Evolutionary conservation across 1,140 invertebrate genomes (phyloP), one percentile per base, ranked within the genome.

Genomic region (Papilio xuthus): DNA sequence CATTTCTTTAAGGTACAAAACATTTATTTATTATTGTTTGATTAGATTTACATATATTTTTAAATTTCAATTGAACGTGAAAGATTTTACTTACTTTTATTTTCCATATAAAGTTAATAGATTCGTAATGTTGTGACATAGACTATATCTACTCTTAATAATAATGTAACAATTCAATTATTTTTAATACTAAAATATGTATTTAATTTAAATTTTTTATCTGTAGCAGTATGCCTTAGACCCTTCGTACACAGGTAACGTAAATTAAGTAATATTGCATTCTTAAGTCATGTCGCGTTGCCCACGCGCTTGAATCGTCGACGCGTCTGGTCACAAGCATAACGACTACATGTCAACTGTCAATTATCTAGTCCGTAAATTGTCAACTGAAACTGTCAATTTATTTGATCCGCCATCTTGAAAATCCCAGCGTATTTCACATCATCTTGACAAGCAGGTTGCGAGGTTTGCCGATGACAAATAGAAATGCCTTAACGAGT

Each of bases 121-220:
- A 76, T 83, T 82, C 77, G 74, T 79, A 77, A 83, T 84, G 83
- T 86, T 85, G 83, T 83, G 83, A 84, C 81, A 83, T 86, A 86
- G 80, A 82, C 81, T 84, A 82, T 80, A 82, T 63, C 75, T 80
- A 81, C 74, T 78, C 71, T 81, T 75, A 75, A n/a, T 70, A 60
- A 78, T 80, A 79, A 78, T 37, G 67, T 80, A 60, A 60, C 20
- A 23, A 23, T 26, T 60, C 20, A 60, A 60, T 60, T 60, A 12
- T 53, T 20, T 20, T 60, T 26, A 60, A n/a, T 23, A 60, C 26
- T 60, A 23, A 60, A 23, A 60, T 26, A 60, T 20, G 32, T 37
- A 37, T 37, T 12, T 26, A 26, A 60, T 26, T 60, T 26, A 2
- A 23, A 26, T 23, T 26, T 50, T 60, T 12, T 60, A 60, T 60